Evolutionary conservation across 2,113 vertebrate genomes (phyloP).

Genomic region (Seriola rivoliana): DNA sequence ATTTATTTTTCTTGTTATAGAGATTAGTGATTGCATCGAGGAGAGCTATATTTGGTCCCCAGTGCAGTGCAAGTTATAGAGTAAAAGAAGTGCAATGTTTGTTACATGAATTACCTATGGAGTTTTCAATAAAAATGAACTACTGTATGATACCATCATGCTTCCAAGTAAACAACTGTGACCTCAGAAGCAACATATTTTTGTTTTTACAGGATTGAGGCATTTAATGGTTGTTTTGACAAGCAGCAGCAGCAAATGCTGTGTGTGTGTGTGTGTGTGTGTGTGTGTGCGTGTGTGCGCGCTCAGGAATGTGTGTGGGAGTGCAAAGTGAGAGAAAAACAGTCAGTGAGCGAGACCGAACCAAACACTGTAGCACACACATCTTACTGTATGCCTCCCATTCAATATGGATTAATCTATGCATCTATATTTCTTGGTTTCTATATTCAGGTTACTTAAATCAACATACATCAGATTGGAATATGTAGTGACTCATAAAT

Average conservation of each 20-base stretch:
- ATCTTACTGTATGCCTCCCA: neutral
- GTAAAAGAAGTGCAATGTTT: conserved; percentile 14
- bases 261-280: conserved; percentile 47
- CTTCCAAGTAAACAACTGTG: conserved; percentile 54
- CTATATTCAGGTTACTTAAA: conserved; percentile 57
- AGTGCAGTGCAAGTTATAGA: neutral
- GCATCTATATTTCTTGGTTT: conserved; percentile 39
- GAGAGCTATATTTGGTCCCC: conserved; percentile 23
- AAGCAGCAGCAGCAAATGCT: conserved; percentile 30
- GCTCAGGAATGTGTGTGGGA: conserved; percentile 61
- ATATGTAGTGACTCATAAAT: conserved; percentile 60
- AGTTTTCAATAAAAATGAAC: conserved; percentile 56
- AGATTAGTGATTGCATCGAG: conserved; percentile 32
- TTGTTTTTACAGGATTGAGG: conserved; percentile 53
- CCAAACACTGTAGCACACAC: conserved; percentile 34
- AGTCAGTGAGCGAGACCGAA: conserved; percentile 46
- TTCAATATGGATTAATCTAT: conserved; percentile 41
- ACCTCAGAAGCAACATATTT: conserved; percentile 64
- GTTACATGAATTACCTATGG: conserved; percentile 61
- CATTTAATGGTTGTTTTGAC: conserved; percentile 60
- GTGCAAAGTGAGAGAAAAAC: conserved; percentile 65
- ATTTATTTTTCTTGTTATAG: conserved; percentile 31
- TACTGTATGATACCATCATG: conserved; percentile 20
- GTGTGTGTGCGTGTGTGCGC: neutral
- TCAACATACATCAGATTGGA: conserved; percentile 64